Evolutionary conservation across 92 coral and sea anemone genomes (phyloP), one percentile per base, ranked within the genome.

Genomic region (Actinostola sp.): DNA sequence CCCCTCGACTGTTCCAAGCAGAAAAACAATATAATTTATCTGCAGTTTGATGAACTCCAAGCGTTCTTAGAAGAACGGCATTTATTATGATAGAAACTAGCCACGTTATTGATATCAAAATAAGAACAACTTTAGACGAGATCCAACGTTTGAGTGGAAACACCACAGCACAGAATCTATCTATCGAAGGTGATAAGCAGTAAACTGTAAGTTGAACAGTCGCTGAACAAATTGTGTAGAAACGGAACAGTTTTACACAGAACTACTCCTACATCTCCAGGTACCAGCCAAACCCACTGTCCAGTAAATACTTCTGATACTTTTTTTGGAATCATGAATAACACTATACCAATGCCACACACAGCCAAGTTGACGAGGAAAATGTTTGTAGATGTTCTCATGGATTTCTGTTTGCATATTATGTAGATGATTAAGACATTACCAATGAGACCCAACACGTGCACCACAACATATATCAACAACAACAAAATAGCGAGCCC

Each of bases 281-380:
- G 35, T 2, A 65, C 15, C 48, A 65, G 8, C 71, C 71, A 65
- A 13, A 39, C 38, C 28, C 21, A 65, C n/a, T 32, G 56, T 10
- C 71, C 71, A 1, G 10, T 32, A 25, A 65, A 65, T 38, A 65
- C 21, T 29, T 32, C 24, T 1, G 36, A 23, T 2, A 65, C 30
- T n/a, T 44, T 65, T 33, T 65, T 65, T 0, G 71, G 71, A 65
- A 65, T 10, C n/a, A 65, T 28, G 0, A 65, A 46, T 19, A 5
- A 42, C n/a, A 49, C 54, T 42, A 65, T 39, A n/a, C 71, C 71
- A 25, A 65, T 46, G 16, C 30, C 71, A 65, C 71, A 42, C 7
- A 65, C 71, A 31, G 71, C 71, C 71, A 65, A 39, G 35, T 65
- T 65, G 33, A 28, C 71, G n/a, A 65, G 50, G 46, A 65, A 65